Conservation (phyloP, 2,797 vertebrate genomes). For the Gallinago nigripennis region DNA sequence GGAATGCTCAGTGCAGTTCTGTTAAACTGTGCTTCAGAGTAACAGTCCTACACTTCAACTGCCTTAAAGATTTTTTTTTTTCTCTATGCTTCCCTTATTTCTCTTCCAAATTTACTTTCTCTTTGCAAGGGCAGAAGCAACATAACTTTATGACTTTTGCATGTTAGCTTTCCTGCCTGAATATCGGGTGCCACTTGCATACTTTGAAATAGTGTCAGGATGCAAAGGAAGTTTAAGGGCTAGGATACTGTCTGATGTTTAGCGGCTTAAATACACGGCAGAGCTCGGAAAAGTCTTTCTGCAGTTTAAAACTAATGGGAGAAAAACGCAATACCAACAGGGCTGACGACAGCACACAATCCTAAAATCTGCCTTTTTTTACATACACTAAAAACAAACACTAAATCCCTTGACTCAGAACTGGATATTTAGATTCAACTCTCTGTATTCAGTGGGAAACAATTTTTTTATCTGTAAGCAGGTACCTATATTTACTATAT, state of each 20-base stretch:
- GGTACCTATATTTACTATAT: neutral
- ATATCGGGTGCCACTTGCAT: constrained; percentile 43
- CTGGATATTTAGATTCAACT: neutral
- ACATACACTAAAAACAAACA: neutral
- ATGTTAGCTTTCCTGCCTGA: constrained; percentile 54
- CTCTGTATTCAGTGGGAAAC: neutral
- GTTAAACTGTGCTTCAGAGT: neutral
- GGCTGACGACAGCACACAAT: neutral
- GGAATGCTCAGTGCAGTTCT: neutral
- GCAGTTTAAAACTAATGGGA: neutral
- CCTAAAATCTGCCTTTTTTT: neutral
- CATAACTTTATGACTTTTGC: constrained; percentile 25
- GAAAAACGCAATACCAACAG: neutral
- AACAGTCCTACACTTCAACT: neutral
- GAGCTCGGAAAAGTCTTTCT: neutral
- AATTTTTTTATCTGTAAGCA: neutral
- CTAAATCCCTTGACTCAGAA: neutral
- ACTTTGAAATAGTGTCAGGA: constrained; percentile 65
- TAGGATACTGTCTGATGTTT: neutral
- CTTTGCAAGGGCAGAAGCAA: constrained; percentile 53
- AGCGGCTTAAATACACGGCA: neutral
- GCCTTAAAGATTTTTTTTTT: neutral
- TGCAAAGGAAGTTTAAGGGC: constrained; percentile 17
- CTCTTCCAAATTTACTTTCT: constrained; percentile 53
- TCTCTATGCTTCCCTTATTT: neutral